Percentiles rank a stretch among this genome's conserved stretches.
Conservation (phyloP, 2,113 vertebrate species). For the Dolichotis patagonum region DNA sequence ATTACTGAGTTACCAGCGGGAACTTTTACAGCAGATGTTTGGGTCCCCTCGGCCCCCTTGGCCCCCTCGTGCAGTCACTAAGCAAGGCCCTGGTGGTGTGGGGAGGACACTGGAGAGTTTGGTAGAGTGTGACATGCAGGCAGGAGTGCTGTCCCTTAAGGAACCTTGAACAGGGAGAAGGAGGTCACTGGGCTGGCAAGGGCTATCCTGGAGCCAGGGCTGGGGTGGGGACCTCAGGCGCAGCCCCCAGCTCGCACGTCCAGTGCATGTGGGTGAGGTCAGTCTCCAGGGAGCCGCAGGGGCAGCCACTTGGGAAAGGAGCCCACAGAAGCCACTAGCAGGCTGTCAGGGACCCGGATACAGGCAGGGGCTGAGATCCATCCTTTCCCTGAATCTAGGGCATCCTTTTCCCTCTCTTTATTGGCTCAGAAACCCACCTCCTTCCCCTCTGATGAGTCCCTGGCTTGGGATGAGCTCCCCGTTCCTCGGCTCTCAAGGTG, state of each 20-base stretch:
- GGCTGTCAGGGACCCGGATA: background rate
- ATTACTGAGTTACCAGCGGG: background rate
- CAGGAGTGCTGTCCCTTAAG: background rate
- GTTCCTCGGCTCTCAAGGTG: background rate
- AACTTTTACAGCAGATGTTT: background rate
- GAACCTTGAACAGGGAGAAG: background rate
- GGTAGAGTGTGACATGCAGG: too few relatives aligned
- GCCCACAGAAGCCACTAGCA: background rate
- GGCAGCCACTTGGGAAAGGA: background rate
- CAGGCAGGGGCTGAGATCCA: background rate
- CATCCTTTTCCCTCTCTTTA: background rate
- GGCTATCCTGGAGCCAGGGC: background rate
- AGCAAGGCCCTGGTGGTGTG: background rate
- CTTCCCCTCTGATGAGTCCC: background rate
- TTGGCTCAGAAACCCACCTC: background rate
- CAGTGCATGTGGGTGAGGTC: too few relatives aligned
- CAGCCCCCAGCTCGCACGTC: background rate
- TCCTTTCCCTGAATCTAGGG: background rate
- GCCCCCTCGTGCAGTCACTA: background rate
- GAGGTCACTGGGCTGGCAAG: background rate
- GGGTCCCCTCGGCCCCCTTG: too few relatives aligned
- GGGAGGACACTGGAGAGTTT: background rate
- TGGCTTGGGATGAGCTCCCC: background rate
- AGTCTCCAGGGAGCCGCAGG: background rate
- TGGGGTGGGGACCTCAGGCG: too few relatives aligned